Conservation (phyloP, 2,888 invertebrate species). For the Diogma glabrata region DNA sequence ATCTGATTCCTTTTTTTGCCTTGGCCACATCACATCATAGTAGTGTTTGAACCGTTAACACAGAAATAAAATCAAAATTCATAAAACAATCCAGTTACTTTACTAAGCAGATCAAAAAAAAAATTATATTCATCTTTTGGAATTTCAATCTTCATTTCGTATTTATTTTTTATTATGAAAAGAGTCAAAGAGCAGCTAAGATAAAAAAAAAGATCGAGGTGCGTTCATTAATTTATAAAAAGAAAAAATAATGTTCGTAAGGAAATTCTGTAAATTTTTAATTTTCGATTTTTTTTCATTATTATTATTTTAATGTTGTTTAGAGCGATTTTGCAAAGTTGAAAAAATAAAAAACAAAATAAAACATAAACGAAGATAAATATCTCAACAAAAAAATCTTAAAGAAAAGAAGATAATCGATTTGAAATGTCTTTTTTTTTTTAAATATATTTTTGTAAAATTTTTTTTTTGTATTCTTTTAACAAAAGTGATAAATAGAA, state of each 20-base stretch:
- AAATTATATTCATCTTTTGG: conserved; percentile 6
- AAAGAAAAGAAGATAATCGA: conserved; percentile 8
- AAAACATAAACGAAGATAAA: too few relatives aligned
- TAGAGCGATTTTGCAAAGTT: too few relatives aligned
- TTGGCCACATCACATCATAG: too few relatives aligned
- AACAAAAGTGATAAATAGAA: conserved; percentile 7
- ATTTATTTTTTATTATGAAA: conserved; percentile 7
- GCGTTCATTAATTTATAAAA: conserved; percentile 9
- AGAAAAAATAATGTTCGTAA: too few relatives aligned
- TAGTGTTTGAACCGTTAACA: too few relatives aligned
- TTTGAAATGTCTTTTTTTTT: conserved; percentile 8
- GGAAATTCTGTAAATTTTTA: too few relatives aligned
- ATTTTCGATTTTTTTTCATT: too few relatives aligned
- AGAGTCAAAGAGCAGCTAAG: conserved; percentile 8
- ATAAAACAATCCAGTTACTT: too few relatives aligned
- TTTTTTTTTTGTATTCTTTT: conserved; percentile 1
- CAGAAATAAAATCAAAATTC: too few relatives aligned
- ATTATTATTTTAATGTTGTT: too few relatives aligned
- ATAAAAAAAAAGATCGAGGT: conserved; percentile 8
- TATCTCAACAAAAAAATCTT: conserved; percentile 7
- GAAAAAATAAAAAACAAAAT: too few relatives aligned
- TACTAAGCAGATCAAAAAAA: conserved; percentile 5
- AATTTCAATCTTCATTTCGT: conserved; percentile 7
- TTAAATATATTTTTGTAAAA: conserved; percentile 3
- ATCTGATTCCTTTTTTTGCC: too few relatives aligned